These are phyloP conservation scores for Machaerirhynchus nigripectus DNA, from an alignment of 2,113 vertebrate species.

Conservation along the genomic window DNA sequence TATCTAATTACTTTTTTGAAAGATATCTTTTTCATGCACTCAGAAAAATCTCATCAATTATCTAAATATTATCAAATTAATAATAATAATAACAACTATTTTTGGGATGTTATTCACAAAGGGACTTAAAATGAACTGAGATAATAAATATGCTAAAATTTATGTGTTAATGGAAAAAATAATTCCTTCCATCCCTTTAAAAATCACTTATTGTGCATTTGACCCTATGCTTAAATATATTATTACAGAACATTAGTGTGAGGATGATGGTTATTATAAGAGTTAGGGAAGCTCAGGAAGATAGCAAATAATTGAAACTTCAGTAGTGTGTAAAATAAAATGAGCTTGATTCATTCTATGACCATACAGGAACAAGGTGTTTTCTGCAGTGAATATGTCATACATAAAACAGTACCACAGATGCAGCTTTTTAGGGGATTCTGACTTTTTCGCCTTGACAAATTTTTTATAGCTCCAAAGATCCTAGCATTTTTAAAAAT, in stretches of 20 bases:
- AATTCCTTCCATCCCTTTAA: not conserved
- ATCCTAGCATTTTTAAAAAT: not conserved
- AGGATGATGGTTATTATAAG: not conserved
- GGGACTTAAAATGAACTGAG: not conserved
- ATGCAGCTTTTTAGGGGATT: not conserved
- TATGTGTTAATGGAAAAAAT: not conserved
- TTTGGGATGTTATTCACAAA: not conserved
- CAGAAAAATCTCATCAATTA: not conserved
- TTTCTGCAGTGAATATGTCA: not conserved
- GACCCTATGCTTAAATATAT: not conserved
- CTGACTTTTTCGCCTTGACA: not conserved
- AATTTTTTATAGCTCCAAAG: conserved; percentile 8
- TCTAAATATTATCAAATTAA: not conserved
- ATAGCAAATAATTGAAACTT: not conserved
- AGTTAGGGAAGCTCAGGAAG: not conserved
- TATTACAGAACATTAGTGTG: not conserved
- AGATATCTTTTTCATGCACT: not conserved
- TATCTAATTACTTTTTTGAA: not conserved
- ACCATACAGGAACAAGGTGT: not conserved
- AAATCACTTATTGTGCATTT: not conserved
- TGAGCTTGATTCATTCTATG: not conserved
- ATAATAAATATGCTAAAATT: not conserved
- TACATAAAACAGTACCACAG: not conserved
- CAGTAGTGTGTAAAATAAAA: not conserved
- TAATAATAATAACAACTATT: not conserved